A percentile compares a stretch with the other conserved stretches of the same genome.
Conservation (phyloP, 2,113 vertebrate genomes). For the Loxodonta africana region DNA sequence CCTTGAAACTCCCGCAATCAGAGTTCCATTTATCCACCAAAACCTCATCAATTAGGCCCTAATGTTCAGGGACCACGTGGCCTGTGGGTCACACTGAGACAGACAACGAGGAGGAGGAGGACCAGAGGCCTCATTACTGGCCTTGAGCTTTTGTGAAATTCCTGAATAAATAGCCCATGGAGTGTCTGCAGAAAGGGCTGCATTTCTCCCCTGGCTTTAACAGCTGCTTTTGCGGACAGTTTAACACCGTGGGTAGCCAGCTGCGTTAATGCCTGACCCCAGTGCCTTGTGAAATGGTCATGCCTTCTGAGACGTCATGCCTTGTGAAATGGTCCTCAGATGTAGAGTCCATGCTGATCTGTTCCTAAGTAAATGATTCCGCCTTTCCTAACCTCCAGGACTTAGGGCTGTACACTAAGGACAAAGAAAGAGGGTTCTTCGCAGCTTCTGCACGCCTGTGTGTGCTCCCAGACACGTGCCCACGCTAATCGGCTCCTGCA, state of each 20-base stretch:
- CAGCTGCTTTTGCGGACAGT: conserved; percentile 76
- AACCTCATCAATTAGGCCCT: conserved; percentile 87
- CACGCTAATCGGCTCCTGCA: neutral
- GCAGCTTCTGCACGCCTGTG: neutral
- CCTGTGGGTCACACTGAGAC: conserved; percentile 33
- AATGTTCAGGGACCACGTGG: conserved; percentile 77
- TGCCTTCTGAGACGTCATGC: neutral
- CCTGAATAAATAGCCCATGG: conserved; percentile 80
- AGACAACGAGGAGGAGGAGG: conserved; percentile 70
- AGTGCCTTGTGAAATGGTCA: neutral
- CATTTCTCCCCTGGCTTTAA: conserved; percentile 59
- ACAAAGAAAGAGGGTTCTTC: neutral
- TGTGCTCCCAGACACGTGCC: too few relatives aligned
- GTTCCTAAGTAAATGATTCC: neutral
- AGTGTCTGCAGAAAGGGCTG: conserved; percentile 75
- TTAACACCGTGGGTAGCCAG: conserved; percentile 69
- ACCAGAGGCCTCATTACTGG: conserved; percentile 84
- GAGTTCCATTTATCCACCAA: conserved; percentile 82
- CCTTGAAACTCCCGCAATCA: conserved; percentile 85
- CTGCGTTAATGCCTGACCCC: conserved; percentile 69
- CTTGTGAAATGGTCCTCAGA: conserved; percentile 53
- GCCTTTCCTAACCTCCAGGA: neutral
- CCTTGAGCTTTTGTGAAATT: conserved; percentile 84
- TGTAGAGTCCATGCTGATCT: neutral
- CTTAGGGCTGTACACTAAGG: neutral